Evolutionary conservation across 2,113 vertebrate species (phyloP), one percentile per base, ranked within the genome.

Genomic region (Labeo catla): DNA sequence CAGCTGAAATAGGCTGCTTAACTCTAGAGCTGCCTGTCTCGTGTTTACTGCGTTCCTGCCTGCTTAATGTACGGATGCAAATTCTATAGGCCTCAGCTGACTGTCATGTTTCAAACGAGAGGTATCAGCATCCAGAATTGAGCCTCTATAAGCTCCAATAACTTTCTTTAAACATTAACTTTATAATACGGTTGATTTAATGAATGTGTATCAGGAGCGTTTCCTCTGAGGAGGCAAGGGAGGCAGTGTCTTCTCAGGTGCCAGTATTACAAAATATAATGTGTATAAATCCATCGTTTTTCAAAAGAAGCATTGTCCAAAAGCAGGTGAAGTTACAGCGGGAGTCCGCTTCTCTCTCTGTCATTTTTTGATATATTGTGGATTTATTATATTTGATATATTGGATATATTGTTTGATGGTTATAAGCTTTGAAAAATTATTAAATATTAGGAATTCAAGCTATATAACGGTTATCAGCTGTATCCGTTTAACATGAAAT

Each of bases 1-100:
- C 68, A 6, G 70, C 68, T 74, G 76, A 84, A 68, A 43, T 52
- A 79, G 80, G 11, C 65, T 80, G 39, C 74, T 57, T 80, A 65
- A 66, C 52, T 68, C 61, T 76, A 68, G 28, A 65, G 23, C 66
- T 63, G 81, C 70, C 49, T 84, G 28, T 76, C 84, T 23, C 34
- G 43, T 36, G 19, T 66, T 86, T 54, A 23, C 23, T 72, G 68
- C 65, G 19, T 82, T 79, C 70, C 45, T 77, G 16, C 8, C 15
- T 47, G 43, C 8, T 83, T 73, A 81, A 68, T 52, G 52, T 8
- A 79, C 16, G 1, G 49, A 82, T 76, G 10, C 72, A 36, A 10
- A 52, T 84, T 52, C 57, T 79, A 23, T 83, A 9, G 23, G 52
- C 47, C 9, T 83, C 28, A 68, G 81, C 47, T 52, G n/a, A 70